Evolutionary conservation across 2,797 vertebrate species (phyloP), one percentile per base, ranked within the genome.

Genomic region (Silurus aristotelis): DNA sequence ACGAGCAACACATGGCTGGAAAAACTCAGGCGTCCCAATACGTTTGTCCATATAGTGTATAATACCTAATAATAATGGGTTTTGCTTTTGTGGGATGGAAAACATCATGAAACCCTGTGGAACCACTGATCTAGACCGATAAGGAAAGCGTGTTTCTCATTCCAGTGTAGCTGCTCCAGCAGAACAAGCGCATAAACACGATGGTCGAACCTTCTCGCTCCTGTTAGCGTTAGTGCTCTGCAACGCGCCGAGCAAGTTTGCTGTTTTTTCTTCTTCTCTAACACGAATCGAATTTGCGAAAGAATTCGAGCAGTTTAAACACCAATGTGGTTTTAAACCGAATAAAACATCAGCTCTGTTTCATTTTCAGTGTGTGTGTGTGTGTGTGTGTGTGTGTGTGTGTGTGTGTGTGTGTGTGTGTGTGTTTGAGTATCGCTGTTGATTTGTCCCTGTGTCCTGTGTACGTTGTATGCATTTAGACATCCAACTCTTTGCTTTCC

Each of bases 401-500:
- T 20, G 80, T 64, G 61, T 83, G 82, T 31, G 86, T 86, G 76
- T 38, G 64, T 80, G 81, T 86, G 84, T 84, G 46, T 72, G 6
- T 80, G 75, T 90, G 48, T 52, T 52, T 1, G 48, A 52, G 48
- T 52, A 52, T 52, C 48, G 48, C 48, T 52, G 48, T 38, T 38
- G 38, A 38, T 38, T 38, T 38, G 38, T 38, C 38, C 38, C 38
- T 38, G 5, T 80, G 75, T 90, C 60, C 82, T 76, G 72, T 86
- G 88, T 87, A 86, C 22, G 46, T 87, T 56, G 88, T 91, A 83
- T 84, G 88, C 88, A 82, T 88, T 83, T 86, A 88, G 88, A 90
- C 89, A 90, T 91, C 91, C 90, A 92, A 92, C 73, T 92, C 92
- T 95, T 95, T 95, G 95, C 94, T 95, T 95, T 96, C 95, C 94